Evolutionary conservation across 2,888 invertebrate species (phyloP).

Genomic region (Syritta pipiens): DNA sequence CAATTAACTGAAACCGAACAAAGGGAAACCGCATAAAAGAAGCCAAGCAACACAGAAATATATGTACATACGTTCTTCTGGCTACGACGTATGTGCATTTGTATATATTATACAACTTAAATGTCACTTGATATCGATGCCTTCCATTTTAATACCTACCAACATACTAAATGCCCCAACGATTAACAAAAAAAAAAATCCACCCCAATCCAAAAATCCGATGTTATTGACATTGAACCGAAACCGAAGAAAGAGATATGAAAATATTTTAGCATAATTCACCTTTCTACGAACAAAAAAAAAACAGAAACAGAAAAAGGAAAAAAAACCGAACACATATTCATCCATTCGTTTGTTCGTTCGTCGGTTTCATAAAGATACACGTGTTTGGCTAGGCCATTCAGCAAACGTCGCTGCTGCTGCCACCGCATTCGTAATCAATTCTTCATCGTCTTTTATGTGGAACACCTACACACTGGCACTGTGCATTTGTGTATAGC

Average conservation of each 20-base stretch:
- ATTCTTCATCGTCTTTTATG: slow-evolving; percentile 17
- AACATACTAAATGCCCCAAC: background rate
- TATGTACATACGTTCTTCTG: background rate
- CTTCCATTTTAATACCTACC: slow-evolving; percentile 52
- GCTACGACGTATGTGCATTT: background rate
- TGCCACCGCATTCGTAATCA: slow-evolving; percentile 27
- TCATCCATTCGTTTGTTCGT: slow-evolving; percentile 12
- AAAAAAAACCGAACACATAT: slow-evolving; percentile 29
- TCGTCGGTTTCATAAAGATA: slow-evolving; percentile 10
- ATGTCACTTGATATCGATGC: slow-evolving; percentile 63
- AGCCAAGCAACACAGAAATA: slow-evolving; percentile 46
- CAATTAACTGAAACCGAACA: slow-evolving; percentile 62
- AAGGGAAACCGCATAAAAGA: slow-evolving; percentile 62
- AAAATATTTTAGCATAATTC: slow-evolving; percentile 47
- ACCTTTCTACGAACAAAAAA: slow-evolving; percentile 36
- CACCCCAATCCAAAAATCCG: slow-evolving; percentile 31
- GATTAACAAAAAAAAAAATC: background rate
- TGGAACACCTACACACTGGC: slow-evolving; percentile 1
- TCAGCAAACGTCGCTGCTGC: slow-evolving; percentile 24
- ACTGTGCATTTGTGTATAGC: background rate
- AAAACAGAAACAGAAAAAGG: background rate
- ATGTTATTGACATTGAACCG: slow-evolving; percentile 62
- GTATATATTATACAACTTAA: slow-evolving; percentile 29
- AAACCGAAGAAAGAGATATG: slow-evolving; percentile 25
- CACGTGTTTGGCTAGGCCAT: slow-evolving; percentile 56